phyloP scores from a whole-genome alignment of 2,888 invertebrate species.

The Frankliniella fusca region DNA sequence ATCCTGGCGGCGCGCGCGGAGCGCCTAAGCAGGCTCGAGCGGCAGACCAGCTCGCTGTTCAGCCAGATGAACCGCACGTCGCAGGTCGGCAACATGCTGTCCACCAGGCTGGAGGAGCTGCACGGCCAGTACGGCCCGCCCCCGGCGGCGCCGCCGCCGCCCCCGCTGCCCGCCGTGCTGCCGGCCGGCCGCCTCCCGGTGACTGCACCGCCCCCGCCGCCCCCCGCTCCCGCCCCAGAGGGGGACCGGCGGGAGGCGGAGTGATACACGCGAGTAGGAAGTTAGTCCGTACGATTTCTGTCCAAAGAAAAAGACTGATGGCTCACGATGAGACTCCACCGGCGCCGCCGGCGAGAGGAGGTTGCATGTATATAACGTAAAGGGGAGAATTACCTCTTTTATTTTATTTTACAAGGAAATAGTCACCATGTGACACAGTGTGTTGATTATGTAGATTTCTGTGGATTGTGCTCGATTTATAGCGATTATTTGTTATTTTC shows the following conservation, averaged over 20 bases:
- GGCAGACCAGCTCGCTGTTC: slow-evolving; percentile 47
- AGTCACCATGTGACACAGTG: not conserved
- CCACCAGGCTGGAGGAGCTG: slow-evolving; percentile 67
- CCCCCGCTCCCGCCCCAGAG: slow-evolving; percentile 18
- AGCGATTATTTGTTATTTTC: not conserved
- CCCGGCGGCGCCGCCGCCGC: not conserved
- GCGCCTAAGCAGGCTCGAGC: slow-evolving; percentile 33
- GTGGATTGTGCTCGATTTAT: not conserved
- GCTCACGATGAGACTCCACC: not conserved
- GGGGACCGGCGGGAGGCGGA: not conserved
- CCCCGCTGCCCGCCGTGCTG: not conserved
- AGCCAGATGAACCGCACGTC: slow-evolving; percentile 71
- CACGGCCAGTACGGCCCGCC: slow-evolving; percentile 47
- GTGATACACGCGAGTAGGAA: not conserved
- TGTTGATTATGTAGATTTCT: not conserved
- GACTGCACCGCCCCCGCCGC: not conserved
- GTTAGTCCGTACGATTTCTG: not conserved
- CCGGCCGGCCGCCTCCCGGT: not conserved
- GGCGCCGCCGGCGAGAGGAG: not conserved
- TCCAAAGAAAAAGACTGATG: not conserved
- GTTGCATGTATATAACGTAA: not conserved
- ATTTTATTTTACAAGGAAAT: not conserved
- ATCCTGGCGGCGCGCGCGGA: slow-evolving; percentile 30
- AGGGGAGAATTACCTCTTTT: not conserved
- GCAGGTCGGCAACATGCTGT: slow-evolving; percentile 64